These are phyloP conservation scores for Drosophila pullipes DNA, from an alignment of 2,888 invertebrate species.

Conservation along the genomic window DNA sequence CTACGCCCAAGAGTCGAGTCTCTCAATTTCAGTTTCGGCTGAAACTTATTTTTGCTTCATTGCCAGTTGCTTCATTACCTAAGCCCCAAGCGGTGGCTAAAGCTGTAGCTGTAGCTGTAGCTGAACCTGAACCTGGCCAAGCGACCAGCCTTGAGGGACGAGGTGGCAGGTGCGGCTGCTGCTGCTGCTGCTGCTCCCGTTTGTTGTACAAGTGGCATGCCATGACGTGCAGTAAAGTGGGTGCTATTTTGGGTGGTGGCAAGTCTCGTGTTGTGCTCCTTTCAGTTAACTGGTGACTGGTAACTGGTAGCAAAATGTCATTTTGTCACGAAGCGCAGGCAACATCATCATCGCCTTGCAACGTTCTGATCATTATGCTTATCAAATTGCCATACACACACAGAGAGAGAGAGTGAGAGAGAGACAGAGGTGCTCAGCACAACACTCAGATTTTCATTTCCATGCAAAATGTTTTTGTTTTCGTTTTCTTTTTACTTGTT, in stretches of 20 bases:
- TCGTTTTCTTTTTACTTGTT: conserved; percentile 23
- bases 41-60: conserved; percentile 45
- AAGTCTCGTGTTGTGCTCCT: conserved; percentile 34
- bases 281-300: conserved; percentile 19
- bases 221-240: background rate
- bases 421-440: conserved; percentile 9
- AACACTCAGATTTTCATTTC: conserved; percentile 63
- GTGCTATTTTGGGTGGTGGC: conserved; percentile 8
- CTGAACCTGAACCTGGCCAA: conserved; percentile 36
- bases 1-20: conserved; percentile 27
- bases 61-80: conserved; percentile 70
- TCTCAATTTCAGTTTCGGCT: conserved; percentile 22
- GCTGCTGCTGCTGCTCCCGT: background rate
- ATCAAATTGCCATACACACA: conserved; percentile 66
- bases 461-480: conserved; percentile 45
- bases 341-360: conserved; percentile 56
- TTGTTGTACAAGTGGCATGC: background rate
- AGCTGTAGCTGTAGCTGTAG: conserved; percentile 21
- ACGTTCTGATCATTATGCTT: conserved; percentile 62
- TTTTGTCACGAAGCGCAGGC: conserved; percentile 75
- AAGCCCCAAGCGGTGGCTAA: conserved; percentile 36
- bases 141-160: conserved; percentile 19
- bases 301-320: conserved; percentile 71
- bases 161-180: background rate
- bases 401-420: no score